Percentiles rank a stretch among this genome's conserved stretches.
phyloP scores from a whole-genome alignment of 1,140 invertebrate species.

The Pseudobourletiella spinata region DNA sequence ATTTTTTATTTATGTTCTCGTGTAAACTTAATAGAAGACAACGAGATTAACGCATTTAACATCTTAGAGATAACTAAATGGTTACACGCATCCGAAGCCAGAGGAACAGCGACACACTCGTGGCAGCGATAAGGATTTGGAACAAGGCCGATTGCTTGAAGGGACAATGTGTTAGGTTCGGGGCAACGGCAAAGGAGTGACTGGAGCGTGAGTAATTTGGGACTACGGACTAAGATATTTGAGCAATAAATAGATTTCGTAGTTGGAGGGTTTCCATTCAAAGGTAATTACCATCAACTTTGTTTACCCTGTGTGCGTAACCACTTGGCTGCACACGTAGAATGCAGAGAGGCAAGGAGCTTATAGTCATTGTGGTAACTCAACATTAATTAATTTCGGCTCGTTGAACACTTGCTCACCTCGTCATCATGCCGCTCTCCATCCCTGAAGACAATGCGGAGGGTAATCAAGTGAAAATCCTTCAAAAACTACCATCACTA shows the following conservation, averaged over 20 bases:
- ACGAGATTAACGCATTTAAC: too few relatives aligned
- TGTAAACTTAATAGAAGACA: too few relatives aligned
- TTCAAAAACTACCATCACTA: background rate
- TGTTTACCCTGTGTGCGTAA: conserved; percentile 12
- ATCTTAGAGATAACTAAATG: too few relatives aligned
- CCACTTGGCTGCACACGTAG: conserved; percentile 4
- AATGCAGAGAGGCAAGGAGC: conserved; percentile 7
- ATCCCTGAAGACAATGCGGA: background rate
- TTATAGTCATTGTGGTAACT: conserved; percentile 9
- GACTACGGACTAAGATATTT: background rate
- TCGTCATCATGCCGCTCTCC: background rate
- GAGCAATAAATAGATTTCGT: conserved; percentile 14
- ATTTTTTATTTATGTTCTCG: too few relatives aligned
- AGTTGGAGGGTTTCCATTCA: conserved; percentile 12
- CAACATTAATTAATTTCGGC: conserved; percentile 10
- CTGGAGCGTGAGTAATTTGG: conserved; percentile 14
- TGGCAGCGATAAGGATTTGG: too few relatives aligned
- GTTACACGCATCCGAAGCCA: too few relatives aligned
- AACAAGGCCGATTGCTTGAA: too few relatives aligned
- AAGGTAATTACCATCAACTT: conserved; percentile 23
- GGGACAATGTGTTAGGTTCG: too few relatives aligned
- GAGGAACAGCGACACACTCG: too few relatives aligned
- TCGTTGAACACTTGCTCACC: background rate
- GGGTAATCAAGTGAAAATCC: background rate
- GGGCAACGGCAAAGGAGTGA: too few relatives aligned